Evolutionary conservation across 2,113 vertebrate species (phyloP).

Genomic region (Glaucomys volans): DNA sequence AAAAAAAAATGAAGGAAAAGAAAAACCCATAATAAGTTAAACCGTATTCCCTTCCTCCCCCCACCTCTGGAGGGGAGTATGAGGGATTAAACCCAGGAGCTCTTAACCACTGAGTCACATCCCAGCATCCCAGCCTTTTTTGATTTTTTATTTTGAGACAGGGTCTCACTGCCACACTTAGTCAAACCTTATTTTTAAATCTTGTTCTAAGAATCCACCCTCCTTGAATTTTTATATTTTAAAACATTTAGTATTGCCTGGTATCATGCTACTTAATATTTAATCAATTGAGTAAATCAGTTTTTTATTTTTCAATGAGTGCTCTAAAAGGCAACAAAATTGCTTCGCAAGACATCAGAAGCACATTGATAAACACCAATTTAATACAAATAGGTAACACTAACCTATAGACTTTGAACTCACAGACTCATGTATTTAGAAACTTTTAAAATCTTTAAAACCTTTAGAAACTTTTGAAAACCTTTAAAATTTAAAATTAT

Average conservation of each 20-base stretch:
- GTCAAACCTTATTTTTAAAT: too few species aligned
- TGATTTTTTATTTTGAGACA: too few species aligned
- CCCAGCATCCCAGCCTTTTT: too few species aligned
- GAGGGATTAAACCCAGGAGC: too few species aligned
- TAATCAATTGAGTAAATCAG: slow-evolving; percentile 60
- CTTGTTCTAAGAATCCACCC: slow-evolving; percentile 42
- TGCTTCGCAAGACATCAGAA: slow-evolving; percentile 45
- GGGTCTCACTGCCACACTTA: too few species aligned
- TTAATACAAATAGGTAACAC: slow-evolving; percentile 27
- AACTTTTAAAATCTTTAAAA: not conserved
- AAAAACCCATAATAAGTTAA: slow-evolving; percentile 14
- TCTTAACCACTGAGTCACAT: too few species aligned
- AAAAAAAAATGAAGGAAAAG: too few species aligned
- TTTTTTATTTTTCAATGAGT: slow-evolving; percentile 51
- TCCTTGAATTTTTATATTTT: slow-evolving; percentile 59
- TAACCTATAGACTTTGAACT: slow-evolving; percentile 44
- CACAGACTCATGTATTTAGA: slow-evolving; percentile 1
- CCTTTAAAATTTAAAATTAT: slow-evolving; percentile 11
- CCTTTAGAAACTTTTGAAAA: slow-evolving; percentile 5
- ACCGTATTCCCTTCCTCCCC: too few species aligned
- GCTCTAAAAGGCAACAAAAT: slow-evolving; percentile 56
- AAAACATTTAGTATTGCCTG: slow-evolving; percentile 67
- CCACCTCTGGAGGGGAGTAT: too few species aligned
- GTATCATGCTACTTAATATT: slow-evolving; percentile 56
- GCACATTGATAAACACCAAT: slow-evolving; percentile 42